Base-by-base conservation (phyloP, 2,888 invertebrate genomes). In the Drosophila lutescens region DNA sequence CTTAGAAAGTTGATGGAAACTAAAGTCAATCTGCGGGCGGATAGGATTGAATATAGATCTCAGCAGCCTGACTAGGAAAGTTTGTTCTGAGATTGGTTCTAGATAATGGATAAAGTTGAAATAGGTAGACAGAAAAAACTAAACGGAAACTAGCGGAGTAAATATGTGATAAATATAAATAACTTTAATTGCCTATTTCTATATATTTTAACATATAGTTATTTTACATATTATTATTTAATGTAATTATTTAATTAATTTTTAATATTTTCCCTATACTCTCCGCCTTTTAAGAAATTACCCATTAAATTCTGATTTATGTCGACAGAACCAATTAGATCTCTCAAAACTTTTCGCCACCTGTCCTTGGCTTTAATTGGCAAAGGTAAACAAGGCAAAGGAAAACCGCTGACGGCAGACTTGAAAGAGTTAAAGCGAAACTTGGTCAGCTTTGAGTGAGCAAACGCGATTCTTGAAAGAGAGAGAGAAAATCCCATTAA, bases 381-480 rank as follows among this genome's bases (percentile, higher is more conserved):
- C 43, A 15, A 40, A 46, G 36, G 57, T 68, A 46, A 68, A 46
- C 32, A 50, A 20, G 26, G 10, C n/a, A 20, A 32, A 20, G 15
- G 20, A 2, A 7, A 20, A 23, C 43, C 23, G 15, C 30, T 30
- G 30, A 30, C 30, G 30, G 30, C 8, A 30, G 8, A 54, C 67
- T 62, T 43, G 36, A 50, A 63, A 50, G 62, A 63, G 62, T 62
- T 62, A 54, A 54, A 54, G 34, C 46, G 26, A 41, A 55, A 47
- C 54, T 66, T 66, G 46, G 40, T 13, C 17, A 50, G 62, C 50
- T 63, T 63, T 30, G 30, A 30, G 60, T 20, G 60, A n/a, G 17
- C 17, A 12, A 36, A 36, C 20, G 41, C n/a, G 9, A 47, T 34
- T 44, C n/a, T 46, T 32, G 17, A 41, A 13, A 44, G 66, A 3